Evolutionary conservation across 2,888 invertebrate species (phyloP).

Genomic region (Theretra japonica): DNA sequence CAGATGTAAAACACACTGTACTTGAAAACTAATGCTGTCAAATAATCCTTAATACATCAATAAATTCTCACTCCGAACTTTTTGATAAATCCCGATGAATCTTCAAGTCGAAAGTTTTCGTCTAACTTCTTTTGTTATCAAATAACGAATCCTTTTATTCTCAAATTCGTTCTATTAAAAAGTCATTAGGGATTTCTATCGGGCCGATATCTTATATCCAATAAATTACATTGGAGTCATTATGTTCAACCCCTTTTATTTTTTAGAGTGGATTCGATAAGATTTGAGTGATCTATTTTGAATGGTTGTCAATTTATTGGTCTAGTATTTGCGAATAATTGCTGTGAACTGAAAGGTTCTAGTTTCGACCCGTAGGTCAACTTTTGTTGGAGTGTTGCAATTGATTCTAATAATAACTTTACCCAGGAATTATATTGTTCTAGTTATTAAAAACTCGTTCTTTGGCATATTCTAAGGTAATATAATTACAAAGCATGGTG

Average conservation of each 20-base stretch:
- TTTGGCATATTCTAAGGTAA: too few species aligned
- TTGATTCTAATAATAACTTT: too few species aligned
- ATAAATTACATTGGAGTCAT: constrained; percentile 45
- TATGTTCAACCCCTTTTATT: constrained; percentile 31
- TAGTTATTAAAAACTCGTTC: too few species aligned
- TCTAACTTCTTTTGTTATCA: constrained; percentile 23
- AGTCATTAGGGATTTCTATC: constrained; percentile 29
- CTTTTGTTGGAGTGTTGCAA: too few species aligned
- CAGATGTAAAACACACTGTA: background rate
- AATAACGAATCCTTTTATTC: constrained; percentile 29
- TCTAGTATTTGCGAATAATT: background rate
- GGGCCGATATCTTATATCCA: constrained; percentile 40
- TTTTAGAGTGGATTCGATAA: background rate
- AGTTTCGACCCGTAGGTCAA: too few species aligned
- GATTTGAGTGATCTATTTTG: constrained; percentile 17
- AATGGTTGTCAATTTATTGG: constrained; percentile 4
- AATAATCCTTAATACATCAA: background rate
- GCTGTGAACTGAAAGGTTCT: too few species aligned
- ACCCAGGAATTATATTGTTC: too few species aligned
- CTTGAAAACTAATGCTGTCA: background rate
- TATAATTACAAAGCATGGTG: too few species aligned
- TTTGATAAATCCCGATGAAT: background rate
- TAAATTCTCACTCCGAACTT: background rate
- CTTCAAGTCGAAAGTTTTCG: background rate
- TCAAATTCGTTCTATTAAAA: constrained; percentile 27